Percentiles rank a stretch among this genome's conserved stretches.
These are phyloP conservation scores for Trachythela sp. DNA, from an alignment of 64 coral and sea anemone species.

Conservation along the genomic window DNA sequence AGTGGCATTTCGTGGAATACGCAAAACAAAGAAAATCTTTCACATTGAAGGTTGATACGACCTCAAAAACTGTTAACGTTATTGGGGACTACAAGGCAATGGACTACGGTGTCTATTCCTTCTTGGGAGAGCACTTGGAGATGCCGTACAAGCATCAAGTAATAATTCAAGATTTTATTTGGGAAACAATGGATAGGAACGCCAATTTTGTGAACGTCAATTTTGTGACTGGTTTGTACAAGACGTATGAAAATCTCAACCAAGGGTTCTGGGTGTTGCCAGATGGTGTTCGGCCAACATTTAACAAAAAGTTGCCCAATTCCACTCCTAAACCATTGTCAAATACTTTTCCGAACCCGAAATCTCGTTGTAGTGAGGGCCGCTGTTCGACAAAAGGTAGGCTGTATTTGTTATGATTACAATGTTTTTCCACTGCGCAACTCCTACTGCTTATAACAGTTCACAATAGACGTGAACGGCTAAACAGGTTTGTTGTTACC, in stretches of 20 bases:
- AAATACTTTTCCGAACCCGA: neutral
- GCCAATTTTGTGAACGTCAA: too few relatives aligned
- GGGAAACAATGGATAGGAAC: neutral
- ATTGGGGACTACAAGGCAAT: neutral
- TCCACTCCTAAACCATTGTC: neutral
- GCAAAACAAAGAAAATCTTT: neutral
- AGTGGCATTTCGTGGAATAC: neutral
- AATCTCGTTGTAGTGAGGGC: neutral
- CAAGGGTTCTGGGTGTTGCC: neutral
- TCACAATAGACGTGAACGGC: too few relatives aligned
- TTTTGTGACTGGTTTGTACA: neutral
- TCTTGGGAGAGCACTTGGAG: neutral
- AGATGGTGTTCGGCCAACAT: neutral
- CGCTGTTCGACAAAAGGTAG: neutral
- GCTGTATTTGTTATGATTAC: too few relatives aligned
- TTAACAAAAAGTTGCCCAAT: neutral
- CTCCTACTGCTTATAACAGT: too few relatives aligned
- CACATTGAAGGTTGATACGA: neutral
- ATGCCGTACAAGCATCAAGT: neutral
- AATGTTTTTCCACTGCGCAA: too few relatives aligned
- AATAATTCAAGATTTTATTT: neutral
- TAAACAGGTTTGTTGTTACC: too few relatives aligned
- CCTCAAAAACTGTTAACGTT: neutral
- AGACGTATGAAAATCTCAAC: neutral
- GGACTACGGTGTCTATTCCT: neutral